Evolutionary conservation across 1,140 invertebrate species (phyloP).

Genomic region (Eupristina koningsbergeri): DNA sequence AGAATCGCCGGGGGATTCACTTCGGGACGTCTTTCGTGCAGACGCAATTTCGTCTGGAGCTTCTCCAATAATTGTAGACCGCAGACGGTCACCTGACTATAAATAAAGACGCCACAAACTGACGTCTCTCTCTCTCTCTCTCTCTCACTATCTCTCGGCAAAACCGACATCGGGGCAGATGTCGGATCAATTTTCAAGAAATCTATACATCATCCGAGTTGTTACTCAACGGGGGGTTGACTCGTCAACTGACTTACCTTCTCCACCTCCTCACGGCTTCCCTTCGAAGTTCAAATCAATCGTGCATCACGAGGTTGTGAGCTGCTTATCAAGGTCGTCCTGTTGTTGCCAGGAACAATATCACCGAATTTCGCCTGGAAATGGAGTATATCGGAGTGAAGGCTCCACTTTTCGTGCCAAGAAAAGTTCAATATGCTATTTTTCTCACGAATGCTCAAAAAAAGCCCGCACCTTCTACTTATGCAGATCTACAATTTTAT

Average conservation of each 20-base stretch:
- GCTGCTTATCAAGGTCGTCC: not conserved
- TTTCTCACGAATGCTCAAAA: not conserved
- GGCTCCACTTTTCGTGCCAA: not conserved
- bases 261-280: not conserved
- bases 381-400: not conserved
- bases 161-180: not conserved
- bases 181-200: not conserved
- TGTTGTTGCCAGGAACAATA: not conserved
- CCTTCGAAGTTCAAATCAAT: not conserved
- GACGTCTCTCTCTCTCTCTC: too few relatives aligned
- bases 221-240: too few relatives aligned
- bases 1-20: not conserved
- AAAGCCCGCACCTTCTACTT: not conserved
- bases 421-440: not conserved
- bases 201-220: not conserved
- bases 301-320: not conserved
- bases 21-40: not conserved
- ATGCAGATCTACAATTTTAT: not conserved
- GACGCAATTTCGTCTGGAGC: constrained; percentile 4
- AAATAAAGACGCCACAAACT: not conserved
- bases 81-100: not conserved
- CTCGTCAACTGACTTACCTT: not conserved
- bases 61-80: not conserved
- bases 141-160: too few relatives aligned
- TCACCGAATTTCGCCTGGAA: not conserved